Conservation (phyloP, 2,888 invertebrate species). For the Endomychus coccineus region DNA sequence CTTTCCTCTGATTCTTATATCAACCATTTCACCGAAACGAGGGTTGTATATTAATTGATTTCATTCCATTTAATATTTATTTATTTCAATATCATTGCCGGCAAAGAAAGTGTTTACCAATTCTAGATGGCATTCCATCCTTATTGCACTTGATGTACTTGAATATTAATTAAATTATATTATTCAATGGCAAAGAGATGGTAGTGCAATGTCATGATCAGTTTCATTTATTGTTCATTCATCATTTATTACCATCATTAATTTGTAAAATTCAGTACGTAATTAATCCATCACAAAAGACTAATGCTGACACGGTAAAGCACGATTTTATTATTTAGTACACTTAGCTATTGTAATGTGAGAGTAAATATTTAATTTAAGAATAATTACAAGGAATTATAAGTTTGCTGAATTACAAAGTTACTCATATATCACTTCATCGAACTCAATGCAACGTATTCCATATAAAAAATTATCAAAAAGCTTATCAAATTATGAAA, state of each 20-base stretch:
- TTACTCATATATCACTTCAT: too few species aligned
- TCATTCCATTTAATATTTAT: slow-evolving; percentile 31
- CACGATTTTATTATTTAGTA: too few species aligned
- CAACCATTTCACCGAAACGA: slow-evolving; percentile 29
- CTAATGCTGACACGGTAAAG: too few species aligned
- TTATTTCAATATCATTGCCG: slow-evolving; percentile 28
- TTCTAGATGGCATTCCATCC: slow-evolving; percentile 13
- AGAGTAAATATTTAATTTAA: too few species aligned
- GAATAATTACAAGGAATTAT: too few species aligned
- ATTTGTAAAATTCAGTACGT: not conserved
- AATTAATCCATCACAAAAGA: too few species aligned
- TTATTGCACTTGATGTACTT: slow-evolving; percentile 3
- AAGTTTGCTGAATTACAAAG: too few species aligned
- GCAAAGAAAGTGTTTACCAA: slow-evolving; percentile 34
- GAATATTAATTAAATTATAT: not conserved
- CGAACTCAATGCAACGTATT: too few species aligned
- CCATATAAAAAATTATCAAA: too few species aligned
- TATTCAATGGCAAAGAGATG: not conserved
- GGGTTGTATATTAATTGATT: slow-evolving; percentile 34
- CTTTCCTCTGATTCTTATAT: slow-evolving; percentile 40
- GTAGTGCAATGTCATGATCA: not conserved
- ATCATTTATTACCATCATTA: not conserved
- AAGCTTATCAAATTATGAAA: too few species aligned
- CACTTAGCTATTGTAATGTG: too few species aligned
- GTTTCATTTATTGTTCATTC: slow-evolving; percentile 2